phyloP scores from a whole-genome alignment of 1,140 invertebrate species.

The Zaprionus tsacasi region DNA sequence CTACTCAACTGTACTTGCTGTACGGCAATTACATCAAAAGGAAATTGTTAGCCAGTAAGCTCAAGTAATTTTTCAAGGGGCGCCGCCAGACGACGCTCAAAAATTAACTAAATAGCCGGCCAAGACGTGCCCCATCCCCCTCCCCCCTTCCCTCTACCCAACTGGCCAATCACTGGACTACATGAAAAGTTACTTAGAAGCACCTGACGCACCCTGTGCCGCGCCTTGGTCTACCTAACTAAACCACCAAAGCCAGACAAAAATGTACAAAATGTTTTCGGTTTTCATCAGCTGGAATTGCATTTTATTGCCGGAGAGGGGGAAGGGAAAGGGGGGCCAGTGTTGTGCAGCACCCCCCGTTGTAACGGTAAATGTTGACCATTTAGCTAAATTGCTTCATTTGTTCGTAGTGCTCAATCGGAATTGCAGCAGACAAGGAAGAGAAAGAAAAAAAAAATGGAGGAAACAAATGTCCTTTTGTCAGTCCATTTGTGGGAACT shows the following conservation, averaged over 20 bases:
- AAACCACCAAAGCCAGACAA: background rate
- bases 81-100: conserved; percentile 43
- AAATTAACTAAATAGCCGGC: conserved; percentile 75
- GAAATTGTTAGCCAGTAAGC: conserved; percentile 53
- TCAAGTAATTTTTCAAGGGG: conserved; percentile 71
- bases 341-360: background rate
- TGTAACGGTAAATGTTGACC: conserved; percentile 15
- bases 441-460: background rate
- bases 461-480: background rate
- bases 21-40: conserved; percentile 76
- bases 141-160: no score
- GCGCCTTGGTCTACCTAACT: background rate
- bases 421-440: conserved; percentile 5
- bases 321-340: background rate
- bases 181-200: conserved; percentile 68
- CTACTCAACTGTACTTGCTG: background rate
- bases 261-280: conserved; percentile 28
- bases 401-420: conserved; percentile 12
- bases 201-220: conserved; percentile 7
- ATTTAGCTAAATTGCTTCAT: conserved; percentile 43
- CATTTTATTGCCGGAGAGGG: conserved; percentile 61
- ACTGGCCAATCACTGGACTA: conserved; percentile 10
- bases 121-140: background rate
- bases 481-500: background rate
- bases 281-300: conserved; percentile 53